phyloP scores from a whole-genome alignment of 1,140 invertebrate species.

The Cyrtorhinus lividipennis region DNA sequence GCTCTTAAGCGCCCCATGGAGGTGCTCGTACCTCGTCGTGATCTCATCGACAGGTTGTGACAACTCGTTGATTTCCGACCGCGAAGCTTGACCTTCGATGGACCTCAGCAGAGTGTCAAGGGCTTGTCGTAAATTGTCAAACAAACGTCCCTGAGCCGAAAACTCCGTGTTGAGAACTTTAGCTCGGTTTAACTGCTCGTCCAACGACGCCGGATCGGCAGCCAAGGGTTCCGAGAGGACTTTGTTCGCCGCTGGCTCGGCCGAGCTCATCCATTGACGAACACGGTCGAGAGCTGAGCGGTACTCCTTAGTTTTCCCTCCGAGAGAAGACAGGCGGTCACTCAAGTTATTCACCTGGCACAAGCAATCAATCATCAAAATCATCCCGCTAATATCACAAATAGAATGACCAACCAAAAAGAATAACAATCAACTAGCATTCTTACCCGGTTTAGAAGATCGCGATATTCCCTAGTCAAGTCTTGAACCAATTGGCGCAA shows the following conservation, averaged over 20 bases:
- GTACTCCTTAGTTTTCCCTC: slow-evolving; percentile 64
- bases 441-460: slow-evolving; percentile 47
- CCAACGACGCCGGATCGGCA: slow-evolving; percentile 71
- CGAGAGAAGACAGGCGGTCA: slow-evolving; percentile 59
- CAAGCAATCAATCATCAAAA: background rate
- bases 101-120: slow-evolving; percentile 33
- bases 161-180: slow-evolving; percentile 78
- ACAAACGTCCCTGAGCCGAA: slow-evolving; percentile 62
- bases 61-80: slow-evolving; percentile 57
- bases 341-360: slow-evolving; percentile 62
- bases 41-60: slow-evolving; percentile 64
- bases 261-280: slow-evolving; percentile 61
- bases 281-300: slow-evolving; percentile 70
- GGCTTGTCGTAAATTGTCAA: slow-evolving; percentile 57
- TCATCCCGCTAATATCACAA: background rate
- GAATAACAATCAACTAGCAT: background rate
- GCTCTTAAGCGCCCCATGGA: slow-evolving; percentile 52
- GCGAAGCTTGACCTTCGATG: slow-evolving; percentile 63
- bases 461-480: slow-evolving; percentile 54
- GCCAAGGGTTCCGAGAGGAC: slow-evolving; percentile 65
- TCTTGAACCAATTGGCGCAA: slow-evolving; percentile 3
- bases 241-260: slow-evolving; percentile 37
- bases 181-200: slow-evolving; percentile 71
- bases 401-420: background rate
- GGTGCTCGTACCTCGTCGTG: slow-evolving; percentile 57